A percentile compares a stretch with the other conserved stretches of the same genome.
phyloP scores from a whole-genome alignment of 2,797 vertebrate genomes.

The Artibeus jamaicensis region DNA sequence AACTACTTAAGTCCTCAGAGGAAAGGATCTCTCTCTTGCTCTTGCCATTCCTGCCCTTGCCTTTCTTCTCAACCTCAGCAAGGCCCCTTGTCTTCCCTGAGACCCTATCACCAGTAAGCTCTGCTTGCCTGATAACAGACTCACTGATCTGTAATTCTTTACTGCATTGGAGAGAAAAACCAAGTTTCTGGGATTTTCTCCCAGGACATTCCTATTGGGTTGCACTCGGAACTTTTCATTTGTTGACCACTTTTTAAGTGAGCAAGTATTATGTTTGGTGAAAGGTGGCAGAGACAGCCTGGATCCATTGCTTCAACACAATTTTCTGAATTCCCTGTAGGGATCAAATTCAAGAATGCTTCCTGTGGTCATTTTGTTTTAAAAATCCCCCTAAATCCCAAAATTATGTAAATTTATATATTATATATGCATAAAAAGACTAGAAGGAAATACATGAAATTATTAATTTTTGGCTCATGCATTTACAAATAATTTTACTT shows the following conservation, averaged over 20 bases:
- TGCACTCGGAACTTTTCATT: conserved; percentile 9
- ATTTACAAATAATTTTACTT: conserved; percentile 25
- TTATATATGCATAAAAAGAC: neutral
- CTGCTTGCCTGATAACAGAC: too few relatives aligned
- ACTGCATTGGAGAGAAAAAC: too few relatives aligned
- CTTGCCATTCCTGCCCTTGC: too few relatives aligned
- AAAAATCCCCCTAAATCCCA: neutral
- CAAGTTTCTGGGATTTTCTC: too few relatives aligned
- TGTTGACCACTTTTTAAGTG: neutral
- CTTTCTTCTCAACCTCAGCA: too few relatives aligned
- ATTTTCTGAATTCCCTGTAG: conserved; percentile 20
- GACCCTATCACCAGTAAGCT: too few relatives aligned
- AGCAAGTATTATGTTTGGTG: neutral
- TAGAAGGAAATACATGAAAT: neutral
- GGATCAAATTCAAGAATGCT: conserved; percentile 25
- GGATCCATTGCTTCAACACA: neutral
- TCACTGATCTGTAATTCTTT: too few relatives aligned
- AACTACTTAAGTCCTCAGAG: too few relatives aligned
- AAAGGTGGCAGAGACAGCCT: neutral
- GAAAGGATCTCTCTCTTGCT: too few relatives aligned
- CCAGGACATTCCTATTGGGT: neutral
- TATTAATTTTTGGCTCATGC: neutral
- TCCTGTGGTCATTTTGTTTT: conserved; percentile 18
- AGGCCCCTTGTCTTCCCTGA: too few relatives aligned
- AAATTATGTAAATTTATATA: neutral